Evolutionary conservation across 2,888 invertebrate genomes (phyloP), one percentile per base, ranked within the genome.

Genomic region (Eupithecia subfuscata): DNA sequence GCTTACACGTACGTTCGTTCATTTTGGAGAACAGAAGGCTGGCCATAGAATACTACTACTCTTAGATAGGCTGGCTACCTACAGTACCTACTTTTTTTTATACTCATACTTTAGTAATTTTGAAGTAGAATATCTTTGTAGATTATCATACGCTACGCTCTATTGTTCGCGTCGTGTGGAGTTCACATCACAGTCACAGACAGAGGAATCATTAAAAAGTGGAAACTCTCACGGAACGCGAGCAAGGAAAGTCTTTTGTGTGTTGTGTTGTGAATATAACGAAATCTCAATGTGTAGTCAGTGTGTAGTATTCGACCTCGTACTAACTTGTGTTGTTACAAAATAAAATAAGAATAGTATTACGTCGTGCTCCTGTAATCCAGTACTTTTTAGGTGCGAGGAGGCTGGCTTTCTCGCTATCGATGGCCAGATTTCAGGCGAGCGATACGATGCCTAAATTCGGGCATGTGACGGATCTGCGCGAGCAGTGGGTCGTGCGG

Each of bases 401-500:
- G 73, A 78, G 84, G 83, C 84, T 76, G 65, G 82, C 80, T 84
- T 84, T 87, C 84, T 84, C 77, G 78, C 84, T 84, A 77, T 83
- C 80, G 83, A 95, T 95, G 95, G 88, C 95, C 74, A 89, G 91
- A 71, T 91, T 91, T 79, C 90, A 92, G 83, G 84, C 92, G 69
- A 91, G 89, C 77, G 94, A 93, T 78, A 94, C 95, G 52, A 92
- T 95, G 94, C 95, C 95, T 11, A 95, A 95, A 85, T 87, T 93
- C 71, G 95, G 95, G 77, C 95, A 91, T 78, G 95, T 95, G 80
- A 94, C 93, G 30, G 95, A 94, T 75, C 84, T 95, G 65, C 90
- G 94, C 48, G 93, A 95, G 84, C 94, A 95, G 85, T 95, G 95
- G 95, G 84, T 95, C 75, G 94, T 95, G 81, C 90, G 94, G 1